A percentile compares a stretch with the other conserved stretches of the same genome.
Conservation (phyloP, 1,140 invertebrate genomes). For the Drosophila takahashii region DNA sequence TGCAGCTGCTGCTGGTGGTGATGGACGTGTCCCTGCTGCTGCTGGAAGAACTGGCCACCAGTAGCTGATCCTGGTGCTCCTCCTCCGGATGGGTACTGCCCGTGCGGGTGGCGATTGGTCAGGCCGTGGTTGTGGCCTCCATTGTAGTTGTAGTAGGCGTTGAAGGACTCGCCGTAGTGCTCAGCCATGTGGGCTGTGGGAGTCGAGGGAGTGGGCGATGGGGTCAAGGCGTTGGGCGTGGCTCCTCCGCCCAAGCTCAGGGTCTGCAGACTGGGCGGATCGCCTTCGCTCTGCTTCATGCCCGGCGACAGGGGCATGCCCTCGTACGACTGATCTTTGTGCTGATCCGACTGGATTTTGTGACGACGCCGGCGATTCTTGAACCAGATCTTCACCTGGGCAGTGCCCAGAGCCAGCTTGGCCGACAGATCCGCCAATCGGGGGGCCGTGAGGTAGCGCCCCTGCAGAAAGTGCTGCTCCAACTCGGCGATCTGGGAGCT, state of each 20-base stretch:
- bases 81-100: slow-evolving; percentile 39
- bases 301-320: slow-evolving; percentile 70
- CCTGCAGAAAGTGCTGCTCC: slow-evolving; percentile 85
- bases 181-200: slow-evolving; percentile 60
- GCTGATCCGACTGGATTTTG: slow-evolving; percentile 75
- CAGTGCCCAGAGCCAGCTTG: slow-evolving; percentile 90
- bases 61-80: slow-evolving; percentile 19
- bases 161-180: slow-evolving; percentile 68
- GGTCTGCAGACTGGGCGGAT: slow-evolving; percentile 68
- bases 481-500: slow-evolving; percentile 91
- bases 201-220: slow-evolving; percentile 71
- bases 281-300: slow-evolving; percentile 46
- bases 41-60: slow-evolving; percentile 55
- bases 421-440: slow-evolving; percentile 92
- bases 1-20: slow-evolving; percentile 35
- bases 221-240: slow-evolving; percentile 67
- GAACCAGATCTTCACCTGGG: slow-evolving; percentile 96
- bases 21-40: slow-evolving; percentile 20
- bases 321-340: slow-evolving; percentile 74
- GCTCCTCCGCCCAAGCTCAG: slow-evolving; percentile 51
- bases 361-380: slow-evolving; percentile 78
- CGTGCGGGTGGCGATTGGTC: slow-evolving; percentile 43
- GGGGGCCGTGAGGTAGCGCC: slow-evolving; percentile 92
- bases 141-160: slow-evolving; percentile 71
- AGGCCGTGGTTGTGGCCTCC: slow-evolving; percentile 41